Base-by-base conservation (phyloP, 2,113 vertebrate genomes). In the Thamnaconus septentrionalis region DNA sequence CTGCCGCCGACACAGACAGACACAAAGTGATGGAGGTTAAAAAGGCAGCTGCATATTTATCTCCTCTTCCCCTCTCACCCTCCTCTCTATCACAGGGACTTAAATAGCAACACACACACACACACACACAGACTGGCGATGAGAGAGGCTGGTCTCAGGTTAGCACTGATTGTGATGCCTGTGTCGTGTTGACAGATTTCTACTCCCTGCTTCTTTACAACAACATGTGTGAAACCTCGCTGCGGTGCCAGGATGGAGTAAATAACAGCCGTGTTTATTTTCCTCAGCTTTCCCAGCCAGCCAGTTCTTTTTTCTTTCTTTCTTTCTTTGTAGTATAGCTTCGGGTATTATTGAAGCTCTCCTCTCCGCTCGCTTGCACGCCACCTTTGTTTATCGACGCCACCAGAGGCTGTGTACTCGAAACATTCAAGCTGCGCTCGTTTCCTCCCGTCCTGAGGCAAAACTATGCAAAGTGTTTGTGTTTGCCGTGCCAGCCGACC, bases 1-100 rank as follows among this genome's bases (percentile, higher is more conserved):
- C 48, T 70, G 67, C 58, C 76, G 61, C 68, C 58, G 73, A 73
- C 69, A 47, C 68, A 75, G 72, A 53, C 48, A 4, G 54, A 53
- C 64, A 46, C 8, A 49, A 75, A 79, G 69, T 68, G 85, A 89
- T 90, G 88, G 57, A 56, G 69, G 62, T 31, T 66, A 76, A 79
- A 69, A 84, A 76, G 49, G 31, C 43, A 31, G 7, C 49, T 42
- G 56, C 70, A 70, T 73, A 78, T 90, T 82, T 84, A 89, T 64
- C 74, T 71, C 67, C 55, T 63, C 39, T 73, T 72, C 69, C 63
- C 64, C 67, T 85, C 83, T 76, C 77, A 80, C 85, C 82, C 73
- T 67, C 76, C 79, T 80, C 74, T 75, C 52, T 57, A 51, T 76
- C 76, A 71, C 68, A 68, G 50, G 48, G 59, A 80, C 69, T 60